Percentiles rank a stretch among this genome's conserved stretches.
These are phyloP conservation scores for Apeltes quadracus DNA, from an alignment of 2,113 vertebrate genomes.

Conservation along the genomic window DNA sequence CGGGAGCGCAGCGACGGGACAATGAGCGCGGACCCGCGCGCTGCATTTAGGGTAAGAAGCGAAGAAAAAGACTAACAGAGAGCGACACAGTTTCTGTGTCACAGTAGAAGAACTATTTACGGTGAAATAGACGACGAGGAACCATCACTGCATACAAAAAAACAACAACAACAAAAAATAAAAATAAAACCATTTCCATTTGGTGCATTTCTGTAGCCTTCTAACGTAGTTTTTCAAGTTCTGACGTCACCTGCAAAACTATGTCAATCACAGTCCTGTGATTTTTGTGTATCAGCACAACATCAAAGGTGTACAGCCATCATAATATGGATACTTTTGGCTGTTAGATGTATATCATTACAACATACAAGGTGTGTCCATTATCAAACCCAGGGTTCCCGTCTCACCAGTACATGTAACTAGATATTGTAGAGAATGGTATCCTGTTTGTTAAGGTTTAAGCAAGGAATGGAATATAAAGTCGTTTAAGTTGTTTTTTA, in stretches of 20 bases:
- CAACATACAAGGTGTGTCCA: background rate
- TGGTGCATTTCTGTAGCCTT: background rate
- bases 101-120: background rate
- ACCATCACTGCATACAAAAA: background rate
- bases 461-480: background rate
- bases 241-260: background rate
- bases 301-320: background rate
- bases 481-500: background rate
- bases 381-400: background rate
- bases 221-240: background rate
- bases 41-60: slow-evolving; percentile 35
- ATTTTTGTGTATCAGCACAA: background rate
- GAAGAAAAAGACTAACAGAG: background rate
- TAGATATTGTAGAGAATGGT: too few relatives aligned
- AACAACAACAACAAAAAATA: too few relatives aligned
- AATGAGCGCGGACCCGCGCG: slow-evolving; percentile 41
- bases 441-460: background rate
- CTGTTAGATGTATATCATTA: background rate
- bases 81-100: slow-evolving; percentile 3
- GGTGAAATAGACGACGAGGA: background rate
- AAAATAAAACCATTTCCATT: too few relatives aligned
- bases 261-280: too few relatives aligned
- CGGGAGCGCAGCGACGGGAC: slow-evolving; percentile 65
- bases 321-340: background rate
- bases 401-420: background rate